Percentiles rank a stretch among this genome's conserved stretches.
Conservation (phyloP, 2,888 invertebrate genomes). For the Hyposoter dolosus region DNA sequence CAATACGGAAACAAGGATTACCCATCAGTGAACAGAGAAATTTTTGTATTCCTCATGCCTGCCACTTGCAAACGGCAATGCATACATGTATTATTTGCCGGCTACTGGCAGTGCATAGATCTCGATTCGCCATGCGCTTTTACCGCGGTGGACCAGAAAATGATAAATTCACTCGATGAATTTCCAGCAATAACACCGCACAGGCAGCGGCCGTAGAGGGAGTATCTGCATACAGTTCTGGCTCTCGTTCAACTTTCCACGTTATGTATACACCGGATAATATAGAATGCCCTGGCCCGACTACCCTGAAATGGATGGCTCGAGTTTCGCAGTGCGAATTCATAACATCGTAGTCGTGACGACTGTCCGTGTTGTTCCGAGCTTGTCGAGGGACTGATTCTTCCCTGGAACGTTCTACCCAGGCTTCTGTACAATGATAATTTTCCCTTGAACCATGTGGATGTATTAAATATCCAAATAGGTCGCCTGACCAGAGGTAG, state of each 20-base stretch:
- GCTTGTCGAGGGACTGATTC: conserved; percentile 35
- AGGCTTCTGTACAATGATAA: not conserved
- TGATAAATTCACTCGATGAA: conserved; percentile 68
- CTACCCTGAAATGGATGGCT: conserved; percentile 29
- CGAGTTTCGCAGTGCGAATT: conserved; percentile 48
- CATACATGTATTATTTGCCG: conserved; percentile 30
- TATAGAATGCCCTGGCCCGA: conserved; percentile 34
- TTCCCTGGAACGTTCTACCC: conserved; percentile 14
- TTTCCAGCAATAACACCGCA: conserved; percentile 63
- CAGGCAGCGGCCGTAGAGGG: not conserved
- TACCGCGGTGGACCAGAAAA: conserved; percentile 63
- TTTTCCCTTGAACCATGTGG: not conserved
- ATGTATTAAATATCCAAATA: not conserved
- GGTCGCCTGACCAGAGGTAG: not conserved
- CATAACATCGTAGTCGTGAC: conserved; percentile 32
- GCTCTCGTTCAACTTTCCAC: conserved; percentile 64
- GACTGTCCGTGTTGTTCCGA: conserved; percentile 15
- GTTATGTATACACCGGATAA: conserved; percentile 47
- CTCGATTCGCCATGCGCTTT: conserved; percentile 58
- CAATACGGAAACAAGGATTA: conserved; percentile 30
- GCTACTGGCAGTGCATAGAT: conserved; percentile 43
- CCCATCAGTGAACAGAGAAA: conserved; percentile 45
- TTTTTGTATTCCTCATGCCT: conserved; percentile 28
- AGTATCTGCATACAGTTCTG: conserved; percentile 54
- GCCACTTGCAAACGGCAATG: conserved; percentile 44